phyloP scores from a whole-genome alignment of 2,113 vertebrate genomes.

The Danio rerio region GRCz12tu NC_133178.1:29338501-29339000 shows the following conservation, averaged over 20 bases:
- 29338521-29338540: conserved; percentile 18
- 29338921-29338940: conserved; percentile 67
- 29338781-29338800: neutral
- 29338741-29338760: conserved; percentile 38
- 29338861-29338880: conserved; percentile 73
- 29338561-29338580: conserved; percentile 9
- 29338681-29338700: conserved; percentile 29
- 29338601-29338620: conserved; percentile 22
- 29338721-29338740: conserved; percentile 58
- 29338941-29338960: conserved; percentile 75
- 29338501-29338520: neutral
- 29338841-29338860: conserved; percentile 36
- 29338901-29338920: conserved; percentile 74
- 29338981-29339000: conserved; percentile 36
- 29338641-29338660: conserved; percentile 51
- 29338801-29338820: conserved; percentile 23
- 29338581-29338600: neutral
- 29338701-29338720: conserved; percentile 34
- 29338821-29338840: conserved; percentile 1
- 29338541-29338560: neutral
- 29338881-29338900: conserved; percentile 67
- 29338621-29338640: conserved; percentile 13
- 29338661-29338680: conserved; percentile 51
- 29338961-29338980: conserved; percentile 53
- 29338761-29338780: conserved; percentile 17